phyloP scores from a whole-genome alignment of 2,797 vertebrate species.

The Morelia viridis region DNA sequence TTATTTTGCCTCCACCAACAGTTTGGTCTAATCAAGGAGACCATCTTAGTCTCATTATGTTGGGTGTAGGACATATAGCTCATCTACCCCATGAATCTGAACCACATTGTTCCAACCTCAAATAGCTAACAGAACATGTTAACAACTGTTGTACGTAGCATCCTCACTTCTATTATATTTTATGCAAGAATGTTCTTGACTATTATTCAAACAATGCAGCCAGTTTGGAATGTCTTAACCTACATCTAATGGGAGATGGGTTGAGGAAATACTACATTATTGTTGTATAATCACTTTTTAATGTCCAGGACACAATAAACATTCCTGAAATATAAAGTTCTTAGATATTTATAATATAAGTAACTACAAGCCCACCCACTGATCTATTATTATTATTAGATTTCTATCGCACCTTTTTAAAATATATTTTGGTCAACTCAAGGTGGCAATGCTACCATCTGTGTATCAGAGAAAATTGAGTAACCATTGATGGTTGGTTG shows the following conservation, averaged over 20 bases:
- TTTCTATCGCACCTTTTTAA: neutral
- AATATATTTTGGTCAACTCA: neutral
- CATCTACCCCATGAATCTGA: neutral
- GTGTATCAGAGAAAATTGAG: neutral
- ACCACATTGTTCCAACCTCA: neutral
- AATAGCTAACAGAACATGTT: neutral
- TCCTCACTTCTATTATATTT: neutral
- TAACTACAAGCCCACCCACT: neutral
- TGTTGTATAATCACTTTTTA: neutral
- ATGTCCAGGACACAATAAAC: neutral
- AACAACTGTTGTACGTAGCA: neutral
- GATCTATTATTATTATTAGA: no score
- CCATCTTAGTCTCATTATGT: neutral
- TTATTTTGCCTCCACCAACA: constrained; percentile 1
- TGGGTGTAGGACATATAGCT: neutral
- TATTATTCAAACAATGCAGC: neutral
- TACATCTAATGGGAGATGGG: neutral
- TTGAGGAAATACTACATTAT: neutral
- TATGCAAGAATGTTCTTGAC: neutral
- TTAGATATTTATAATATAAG: neutral
- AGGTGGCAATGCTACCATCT: neutral
- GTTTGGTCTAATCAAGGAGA: constrained; percentile 2
- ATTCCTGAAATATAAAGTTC: neutral
- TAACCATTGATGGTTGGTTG: neutral
- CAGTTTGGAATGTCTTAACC: neutral